These are phyloP conservation scores for Baryphthengus martii DNA, from an alignment of 2,113 vertebrate genomes.

Conservation along the genomic window DNA sequence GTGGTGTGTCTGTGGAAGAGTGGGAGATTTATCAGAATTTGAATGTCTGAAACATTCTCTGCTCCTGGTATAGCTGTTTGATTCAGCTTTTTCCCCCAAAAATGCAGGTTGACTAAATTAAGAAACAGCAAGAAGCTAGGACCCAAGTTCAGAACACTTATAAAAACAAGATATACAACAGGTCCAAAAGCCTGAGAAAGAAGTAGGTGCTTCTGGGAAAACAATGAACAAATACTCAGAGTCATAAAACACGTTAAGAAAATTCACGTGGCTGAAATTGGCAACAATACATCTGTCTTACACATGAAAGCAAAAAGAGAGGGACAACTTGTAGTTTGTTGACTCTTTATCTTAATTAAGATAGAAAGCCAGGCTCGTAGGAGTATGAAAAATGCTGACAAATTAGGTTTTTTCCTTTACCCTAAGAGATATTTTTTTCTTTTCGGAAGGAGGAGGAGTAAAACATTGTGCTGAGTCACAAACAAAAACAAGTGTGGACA, in stretches of 20 bases:
- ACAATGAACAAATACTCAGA: neutral
- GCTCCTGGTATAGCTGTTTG: neutral
- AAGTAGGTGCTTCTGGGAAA: neutral
- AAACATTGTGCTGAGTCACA: neutral
- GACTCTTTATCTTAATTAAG: neutral
- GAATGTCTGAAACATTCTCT: neutral
- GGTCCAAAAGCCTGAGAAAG: neutral
- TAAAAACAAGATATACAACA: neutral
- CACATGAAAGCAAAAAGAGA: neutral
- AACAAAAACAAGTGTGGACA: neutral
- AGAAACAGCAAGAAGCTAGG: neutral
- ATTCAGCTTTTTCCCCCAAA: neutral
- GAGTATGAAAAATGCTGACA: neutral
- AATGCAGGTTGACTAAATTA: neutral
- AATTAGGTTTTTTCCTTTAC: neutral
- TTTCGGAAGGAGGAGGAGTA: neutral
- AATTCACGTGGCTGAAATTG: neutral
- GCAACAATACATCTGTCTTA: neutral
- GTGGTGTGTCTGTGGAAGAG: neutral
- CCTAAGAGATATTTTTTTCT: neutral
- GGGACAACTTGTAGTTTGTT: neutral
- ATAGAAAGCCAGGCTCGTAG: neutral
- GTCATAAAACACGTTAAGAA: neutral
- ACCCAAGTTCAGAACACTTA: neutral
- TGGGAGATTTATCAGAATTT: neutral